Base-by-base conservation (phyloP, 1,140 invertebrate species). In the Zaprionus kolodkinae region DNA sequence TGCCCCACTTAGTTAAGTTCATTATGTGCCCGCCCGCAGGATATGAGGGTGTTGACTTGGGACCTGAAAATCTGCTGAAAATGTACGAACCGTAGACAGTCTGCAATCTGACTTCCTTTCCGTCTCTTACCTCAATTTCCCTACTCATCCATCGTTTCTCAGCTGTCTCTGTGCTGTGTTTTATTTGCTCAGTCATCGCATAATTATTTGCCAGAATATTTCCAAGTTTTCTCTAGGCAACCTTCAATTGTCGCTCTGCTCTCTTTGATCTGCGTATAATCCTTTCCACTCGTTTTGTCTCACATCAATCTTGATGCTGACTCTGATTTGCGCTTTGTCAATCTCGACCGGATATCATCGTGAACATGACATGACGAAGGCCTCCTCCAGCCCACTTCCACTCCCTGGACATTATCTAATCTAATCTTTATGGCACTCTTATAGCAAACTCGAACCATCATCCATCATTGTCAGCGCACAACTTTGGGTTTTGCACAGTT, bases 1-100 rank as follows among this genome's bases (percentile, higher is more conserved):
- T 35, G 33, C 33, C 33, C 38, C 69, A 72, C 62, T 65, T 65
- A 52, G 43, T 43, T 54, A 72, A 67, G 70, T 67, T 72, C 70
- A 67, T 72, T 67, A 72, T 43, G 63, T 30, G 33, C 12, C 62
- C 15, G 43, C 43, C 33, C 27, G 15, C 25, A 38, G 35, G 13
- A 11, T 17, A 48, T n/a, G n/a, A 17, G 30, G 30, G 38, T 66
- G 55, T 43, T 72, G 63, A 72, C 45, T 60, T 40, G 55, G 70
- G 45, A 15, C n/a, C 13, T 0, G 30, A n/a, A 33, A 55, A n/a
- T 55, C 17, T 48, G 45, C 45, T 38, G 33, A 35, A 21, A 56
- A 56, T 35, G 30, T 45, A 15, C n/a, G 40, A 48, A 17, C n/a
- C 9, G n/a, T 1, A 6, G 5, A 11, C 45, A 48, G 15, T 1